Base-by-base conservation (phyloP, 2,888 invertebrate species). In the Hyppa rectilinea region DNA sequence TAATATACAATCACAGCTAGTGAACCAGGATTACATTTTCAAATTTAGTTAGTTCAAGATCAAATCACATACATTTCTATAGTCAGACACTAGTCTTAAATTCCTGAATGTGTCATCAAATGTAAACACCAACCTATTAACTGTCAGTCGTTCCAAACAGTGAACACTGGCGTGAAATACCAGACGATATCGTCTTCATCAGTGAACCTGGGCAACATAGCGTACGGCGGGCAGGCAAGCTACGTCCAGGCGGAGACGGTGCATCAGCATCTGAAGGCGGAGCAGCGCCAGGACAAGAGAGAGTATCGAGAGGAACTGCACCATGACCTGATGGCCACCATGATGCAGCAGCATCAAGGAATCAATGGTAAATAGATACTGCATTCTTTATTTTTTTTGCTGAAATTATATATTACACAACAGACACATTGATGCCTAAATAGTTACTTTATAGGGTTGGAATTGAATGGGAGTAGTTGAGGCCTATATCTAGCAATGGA, bases 241-340 rank as follows among this genome's bases (percentile, higher is more conserved):
- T 94, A 93, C 83, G 87, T 92, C 62, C 93, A 92, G 76, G 90
- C 90, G 10, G 93, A 92, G 81, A 87, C 88, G 2, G 89, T 92
- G 26, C 93, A 88, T 61, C 92, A 88, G 85, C 94, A 87, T 65
- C 88, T 91, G 68, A 94, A 94, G 87, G 89, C 91, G 0, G 93
- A 93, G 70, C 91, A 92, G 76, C 83, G 92, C 61, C 75, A 85
- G 79, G 94, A 94, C 91, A 93, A 96, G 92, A 87, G 94, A 85
- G 93, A 93, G 90, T 95, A 91, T 82, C 89, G 95, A 7, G 95
- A 95, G 72, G 96, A 96, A 84, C 92, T 96, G 84, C 96, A 96
- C 78, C 97, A 97, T 84, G 97, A 97, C 70, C 87, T 96, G 59
- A 95, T 96, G 95, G 94, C 95, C 14, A 94, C 94, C 10, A 95